These are phyloP conservation scores for Turdus rufiventris DNA, from an alignment of 2,113 vertebrate genomes.

Conservation along the genomic window DNA sequence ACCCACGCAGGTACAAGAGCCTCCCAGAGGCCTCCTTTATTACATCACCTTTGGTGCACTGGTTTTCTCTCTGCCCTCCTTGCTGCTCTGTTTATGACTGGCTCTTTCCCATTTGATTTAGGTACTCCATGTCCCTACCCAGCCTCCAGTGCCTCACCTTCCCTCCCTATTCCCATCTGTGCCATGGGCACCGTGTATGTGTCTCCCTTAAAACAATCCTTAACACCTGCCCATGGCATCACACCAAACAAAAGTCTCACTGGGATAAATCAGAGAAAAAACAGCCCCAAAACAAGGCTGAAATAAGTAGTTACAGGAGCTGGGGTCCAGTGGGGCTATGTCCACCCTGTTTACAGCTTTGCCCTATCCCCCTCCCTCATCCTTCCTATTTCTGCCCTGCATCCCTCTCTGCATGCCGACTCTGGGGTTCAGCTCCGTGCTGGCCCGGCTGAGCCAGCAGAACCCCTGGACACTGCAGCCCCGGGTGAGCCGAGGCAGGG, in stretches of 20 bases:
- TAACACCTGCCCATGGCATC: not conserved
- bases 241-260: not conserved
- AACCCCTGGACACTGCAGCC: not conserved
- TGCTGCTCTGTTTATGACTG: not conserved
- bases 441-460: not conserved
- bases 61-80: not conserved
- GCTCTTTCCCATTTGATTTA: not conserved
- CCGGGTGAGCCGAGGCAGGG: not conserved
- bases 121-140: not conserved
- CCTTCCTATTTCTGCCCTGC: not conserved
- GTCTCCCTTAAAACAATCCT: not conserved
- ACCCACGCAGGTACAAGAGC: not conserved
- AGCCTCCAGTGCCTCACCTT: not conserved
- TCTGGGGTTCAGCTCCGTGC: not conserved
- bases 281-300: not conserved
- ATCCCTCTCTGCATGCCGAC: not conserved
- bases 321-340: accelerated
- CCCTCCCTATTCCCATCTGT: not conserved
- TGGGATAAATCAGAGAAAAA: not conserved
- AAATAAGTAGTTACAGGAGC: not conserved
- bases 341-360: not conserved
- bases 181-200: not conserved
- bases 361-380: not conserved
- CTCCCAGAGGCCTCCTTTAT: not conserved
- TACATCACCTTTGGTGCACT: not conserved